Conservation (phyloP, 2,113 vertebrate genomes). For the Pituophis catenifer region DNA sequence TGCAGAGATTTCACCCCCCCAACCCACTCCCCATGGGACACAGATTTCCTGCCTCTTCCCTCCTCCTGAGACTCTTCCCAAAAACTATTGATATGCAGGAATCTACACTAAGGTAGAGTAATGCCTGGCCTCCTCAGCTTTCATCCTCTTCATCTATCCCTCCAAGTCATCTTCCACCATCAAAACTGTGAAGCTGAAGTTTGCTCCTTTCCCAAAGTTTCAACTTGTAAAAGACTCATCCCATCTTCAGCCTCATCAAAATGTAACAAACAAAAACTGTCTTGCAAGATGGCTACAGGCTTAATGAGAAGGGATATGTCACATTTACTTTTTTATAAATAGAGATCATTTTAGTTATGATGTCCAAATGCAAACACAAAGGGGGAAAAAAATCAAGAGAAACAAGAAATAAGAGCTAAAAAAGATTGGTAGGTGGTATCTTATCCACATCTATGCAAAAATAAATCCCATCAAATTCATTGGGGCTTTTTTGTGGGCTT, state of each 20-base stretch:
- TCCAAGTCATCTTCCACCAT: background rate
- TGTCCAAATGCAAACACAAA: background rate
- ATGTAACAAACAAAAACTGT: background rate
- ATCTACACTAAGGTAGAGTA: conserved; percentile 6
- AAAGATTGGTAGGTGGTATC: background rate
- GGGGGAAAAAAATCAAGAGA: background rate
- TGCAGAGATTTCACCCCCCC: conserved; percentile 13
- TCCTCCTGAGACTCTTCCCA: conserved; percentile 20
- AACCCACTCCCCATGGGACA: conserved; percentile 1
- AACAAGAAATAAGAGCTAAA: background rate
- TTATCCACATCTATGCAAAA: background rate
- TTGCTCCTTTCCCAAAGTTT: background rate
- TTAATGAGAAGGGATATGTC: background rate
- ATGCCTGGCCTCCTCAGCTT: background rate
- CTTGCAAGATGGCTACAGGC: background rate
- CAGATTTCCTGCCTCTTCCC: conserved; percentile 27
- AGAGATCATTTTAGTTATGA: background rate
- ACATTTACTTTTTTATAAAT: background rate
- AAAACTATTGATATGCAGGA: conserved; percentile 37
- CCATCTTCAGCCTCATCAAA: background rate
- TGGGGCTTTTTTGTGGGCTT: background rate
- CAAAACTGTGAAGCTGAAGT: background rate
- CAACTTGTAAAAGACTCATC: background rate
- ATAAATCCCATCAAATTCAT: background rate
- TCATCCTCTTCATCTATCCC: background rate